Evolutionary conservation across 2,888 invertebrate genomes (phyloP).

Genomic region (Papilio gigon): DNA sequence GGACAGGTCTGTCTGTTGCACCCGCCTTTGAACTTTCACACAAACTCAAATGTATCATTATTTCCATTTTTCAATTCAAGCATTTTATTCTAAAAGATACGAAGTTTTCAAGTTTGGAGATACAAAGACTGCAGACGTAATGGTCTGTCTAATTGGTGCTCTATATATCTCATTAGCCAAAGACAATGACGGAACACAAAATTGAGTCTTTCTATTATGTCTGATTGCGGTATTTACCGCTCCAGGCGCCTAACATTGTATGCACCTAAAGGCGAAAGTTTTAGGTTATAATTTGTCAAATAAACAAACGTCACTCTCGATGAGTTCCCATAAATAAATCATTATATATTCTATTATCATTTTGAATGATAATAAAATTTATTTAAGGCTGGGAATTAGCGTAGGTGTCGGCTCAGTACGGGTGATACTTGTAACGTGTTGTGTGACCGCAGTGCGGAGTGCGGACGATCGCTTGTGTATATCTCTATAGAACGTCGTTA

Average conservation of each 20-base stretch:
- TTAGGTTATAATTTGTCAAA: neutral
- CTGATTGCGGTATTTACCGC: neutral
- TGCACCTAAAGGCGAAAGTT: neutral
- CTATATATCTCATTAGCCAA: neutral
- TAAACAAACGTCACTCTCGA: neutral
- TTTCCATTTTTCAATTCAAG: slow-evolving; percentile 5
- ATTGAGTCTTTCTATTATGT: neutral
- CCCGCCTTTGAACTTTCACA: slow-evolving; percentile 14
- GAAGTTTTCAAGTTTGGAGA: neutral
- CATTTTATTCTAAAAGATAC: slow-evolving; percentile 6
- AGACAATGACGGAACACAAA: neutral
- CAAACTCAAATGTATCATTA: slow-evolving; percentile 13
- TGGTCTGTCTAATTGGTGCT: slow-evolving; percentile 7
- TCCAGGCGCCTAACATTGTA: neutral
- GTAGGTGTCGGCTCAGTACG: neutral
- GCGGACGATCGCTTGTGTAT: slow-evolving; percentile 44
- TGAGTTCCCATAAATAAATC: neutral
- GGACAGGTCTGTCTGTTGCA: slow-evolving; percentile 16
- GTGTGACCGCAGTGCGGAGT: slow-evolving; percentile 49
- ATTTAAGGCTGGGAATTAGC: neutral
- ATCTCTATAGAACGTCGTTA: slow-evolving; percentile 33
- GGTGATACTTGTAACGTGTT: slow-evolving; percentile 1
- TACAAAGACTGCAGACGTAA: slow-evolving; percentile 1
- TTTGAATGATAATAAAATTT: neutral
- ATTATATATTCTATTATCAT: neutral